A percentile compares a stretch with the other conserved stretches of the same genome.
These are phyloP conservation scores for Meriones unguiculatus DNA, from an alignment of 2,113 vertebrate genomes.

Conservation along the genomic window DNA sequence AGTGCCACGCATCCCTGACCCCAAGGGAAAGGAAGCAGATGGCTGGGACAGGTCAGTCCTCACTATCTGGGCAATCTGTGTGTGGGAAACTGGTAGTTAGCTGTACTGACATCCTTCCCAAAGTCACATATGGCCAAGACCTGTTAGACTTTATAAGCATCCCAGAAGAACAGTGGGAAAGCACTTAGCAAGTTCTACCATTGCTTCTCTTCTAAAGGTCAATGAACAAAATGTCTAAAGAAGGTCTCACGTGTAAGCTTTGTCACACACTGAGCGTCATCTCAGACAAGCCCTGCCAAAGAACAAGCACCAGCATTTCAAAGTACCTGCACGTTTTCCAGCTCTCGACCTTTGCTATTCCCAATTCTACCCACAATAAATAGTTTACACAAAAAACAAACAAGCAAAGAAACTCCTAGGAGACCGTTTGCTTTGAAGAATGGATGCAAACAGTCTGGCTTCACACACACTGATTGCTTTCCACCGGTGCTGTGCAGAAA, in stretches of 20 bases:
- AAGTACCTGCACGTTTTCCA: not conserved
- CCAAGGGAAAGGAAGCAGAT: not conserved
- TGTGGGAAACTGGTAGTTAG: not conserved
- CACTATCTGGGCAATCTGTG: not conserved
- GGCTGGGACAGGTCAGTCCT: not conserved
- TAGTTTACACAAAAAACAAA: conserved; percentile 44
- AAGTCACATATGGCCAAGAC: not conserved
- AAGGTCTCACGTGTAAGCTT: not conserved
- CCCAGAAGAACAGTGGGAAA: not conserved
- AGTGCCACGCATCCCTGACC: not conserved
- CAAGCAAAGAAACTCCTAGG: conserved; percentile 32
- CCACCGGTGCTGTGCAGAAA: not conserved
- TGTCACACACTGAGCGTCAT: too few species aligned
- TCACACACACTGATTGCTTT: not conserved
- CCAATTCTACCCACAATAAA: not conserved
- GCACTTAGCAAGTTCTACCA: not conserved
- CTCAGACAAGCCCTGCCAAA: not conserved
- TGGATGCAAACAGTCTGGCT: not conserved
- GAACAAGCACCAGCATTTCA: not conserved
- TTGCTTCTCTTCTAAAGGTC: not conserved
- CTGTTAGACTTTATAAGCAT: not conserved
- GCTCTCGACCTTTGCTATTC: not conserved
- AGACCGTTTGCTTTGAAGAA: conserved; percentile 56
- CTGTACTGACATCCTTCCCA: not conserved
- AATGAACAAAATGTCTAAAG: not conserved